Percentiles rank a stretch among this genome's conserved stretches.
Conservation (phyloP, 2,888 invertebrate genomes). For the Drosophila flavopinicola region DNA sequence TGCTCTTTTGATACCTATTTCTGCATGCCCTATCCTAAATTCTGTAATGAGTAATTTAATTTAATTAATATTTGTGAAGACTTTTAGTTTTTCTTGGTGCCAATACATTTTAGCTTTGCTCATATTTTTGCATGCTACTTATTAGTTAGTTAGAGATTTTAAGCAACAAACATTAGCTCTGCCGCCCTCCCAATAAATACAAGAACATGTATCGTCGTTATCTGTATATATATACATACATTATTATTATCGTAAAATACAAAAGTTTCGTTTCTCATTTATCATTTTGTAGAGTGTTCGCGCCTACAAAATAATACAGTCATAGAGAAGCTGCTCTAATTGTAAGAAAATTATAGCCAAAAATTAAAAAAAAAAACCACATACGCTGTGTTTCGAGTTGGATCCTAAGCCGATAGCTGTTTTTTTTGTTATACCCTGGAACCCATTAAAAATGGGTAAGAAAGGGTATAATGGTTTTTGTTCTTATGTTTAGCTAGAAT, state of each 20-base stretch:
- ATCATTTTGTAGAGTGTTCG: constrained; percentile 13
- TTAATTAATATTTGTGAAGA: too few relatives aligned
- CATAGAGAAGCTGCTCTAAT: neutral
- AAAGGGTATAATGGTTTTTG: too few relatives aligned
- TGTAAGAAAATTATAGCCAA: constrained; percentile 17
- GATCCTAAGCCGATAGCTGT: neutral
- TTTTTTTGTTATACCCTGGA: too few relatives aligned
- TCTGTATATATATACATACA: constrained; percentile 44
- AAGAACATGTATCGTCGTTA: constrained; percentile 11
- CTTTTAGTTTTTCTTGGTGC: too few relatives aligned
- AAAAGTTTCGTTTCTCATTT: constrained; percentile 26
- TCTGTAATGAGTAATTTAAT: too few relatives aligned
- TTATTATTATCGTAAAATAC: constrained; percentile 42
- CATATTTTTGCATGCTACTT: too few relatives aligned
- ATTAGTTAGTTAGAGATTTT: too few relatives aligned
- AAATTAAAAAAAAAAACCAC: neutral
- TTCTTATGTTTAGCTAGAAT: neutral
- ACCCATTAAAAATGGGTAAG: too few relatives aligned
- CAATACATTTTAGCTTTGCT: too few relatives aligned
- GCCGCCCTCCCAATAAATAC: neutral
- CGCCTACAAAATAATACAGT: constrained; percentile 25
- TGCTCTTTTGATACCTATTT: too few relatives aligned
- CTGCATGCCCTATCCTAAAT: too few relatives aligned
- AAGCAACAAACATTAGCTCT: too few relatives aligned
- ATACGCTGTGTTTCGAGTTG: constrained; percentile 8